Conservation (phyloP, 2,888 invertebrate genomes). For the Bruchidius siliquastri region DNA sequence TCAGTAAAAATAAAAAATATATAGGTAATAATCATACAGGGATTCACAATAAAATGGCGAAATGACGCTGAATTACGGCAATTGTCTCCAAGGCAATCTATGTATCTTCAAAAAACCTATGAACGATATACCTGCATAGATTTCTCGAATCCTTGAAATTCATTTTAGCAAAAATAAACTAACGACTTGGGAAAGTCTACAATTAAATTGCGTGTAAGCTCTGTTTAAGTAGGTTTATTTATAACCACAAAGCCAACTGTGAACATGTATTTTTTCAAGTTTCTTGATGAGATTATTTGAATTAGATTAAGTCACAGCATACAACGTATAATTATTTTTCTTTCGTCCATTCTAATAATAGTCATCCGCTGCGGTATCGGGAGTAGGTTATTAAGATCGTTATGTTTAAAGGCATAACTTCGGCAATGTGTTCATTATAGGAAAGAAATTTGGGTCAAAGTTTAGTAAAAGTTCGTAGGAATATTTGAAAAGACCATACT, state of each 20-base stretch:
- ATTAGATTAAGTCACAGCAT: background rate
- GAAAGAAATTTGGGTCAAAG: background rate
- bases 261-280: background rate
- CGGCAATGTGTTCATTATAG: background rate
- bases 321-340: background rate
- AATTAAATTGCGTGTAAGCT: too few species aligned
- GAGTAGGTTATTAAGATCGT: background rate
- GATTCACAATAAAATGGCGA: background rate
- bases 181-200: too few species aligned
- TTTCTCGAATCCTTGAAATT: too few species aligned
- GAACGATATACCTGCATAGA: too few species aligned
- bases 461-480: background rate
- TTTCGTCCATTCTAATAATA: background rate
- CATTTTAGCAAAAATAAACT: too few species aligned
- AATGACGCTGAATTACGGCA: constrained; percentile 1
- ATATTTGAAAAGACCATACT: too few species aligned
- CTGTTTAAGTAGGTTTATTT: background rate
- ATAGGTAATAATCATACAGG: background rate
- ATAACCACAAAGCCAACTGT: background rate
- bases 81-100: constrained; percentile 5
- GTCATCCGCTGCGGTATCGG: background rate
- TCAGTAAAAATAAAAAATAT: background rate
- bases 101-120: background rate
- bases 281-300: background rate
- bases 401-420: background rate